Base-by-base conservation (phyloP, 1,140 invertebrate species). In the Cylas formicarius region DNA sequence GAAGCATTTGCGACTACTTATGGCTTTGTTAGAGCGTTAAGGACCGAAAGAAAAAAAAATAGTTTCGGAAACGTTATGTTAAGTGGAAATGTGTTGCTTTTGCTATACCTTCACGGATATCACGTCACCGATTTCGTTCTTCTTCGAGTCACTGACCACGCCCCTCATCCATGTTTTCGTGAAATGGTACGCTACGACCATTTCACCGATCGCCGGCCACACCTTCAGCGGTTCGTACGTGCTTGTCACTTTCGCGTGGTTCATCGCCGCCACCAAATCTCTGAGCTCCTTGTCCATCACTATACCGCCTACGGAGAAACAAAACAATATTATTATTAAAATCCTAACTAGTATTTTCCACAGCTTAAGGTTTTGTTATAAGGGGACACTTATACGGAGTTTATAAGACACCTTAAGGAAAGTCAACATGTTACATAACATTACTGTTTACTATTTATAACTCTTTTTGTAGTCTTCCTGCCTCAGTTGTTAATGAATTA, bases 191-290 rank as follows among this genome's bases (percentile, higher is more conserved):
- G 52, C 52, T 7, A 59, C 23, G 24, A 53, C 49, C n/a, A 57
- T 43, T 35, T 60, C 57, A 7, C 57, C 55, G 21, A 50, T 10
- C 2, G 48, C 46, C 7, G 57, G 57, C 3, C 24, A 19, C 7
- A 57, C 24, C 35, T 60, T 53, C 20, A 56, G 56, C 1, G 21
- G 8, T 48, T 52, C 37, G 22, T 49, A 60, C 9, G 45, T 52
- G 10, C n/a, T 22, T 9, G 50, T 35, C 3, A 22, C 43, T 24
- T 48, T 38, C 3, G 38, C 22, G 6, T 40, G 13, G 22, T 60
- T 57, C 44, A 60, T 57, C 7, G 11, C 35, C 6, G 38, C 21
- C 9, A 48, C 22, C 26, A 59, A 28, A 1, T 37, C 34, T 4
- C 22, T 27, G 3, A 56, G 40, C 8, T 52, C 34, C 22, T 33